Base-by-base conservation (phyloP, 2,888 invertebrate genomes). In the Caenorhabditis imperialis region DNA sequence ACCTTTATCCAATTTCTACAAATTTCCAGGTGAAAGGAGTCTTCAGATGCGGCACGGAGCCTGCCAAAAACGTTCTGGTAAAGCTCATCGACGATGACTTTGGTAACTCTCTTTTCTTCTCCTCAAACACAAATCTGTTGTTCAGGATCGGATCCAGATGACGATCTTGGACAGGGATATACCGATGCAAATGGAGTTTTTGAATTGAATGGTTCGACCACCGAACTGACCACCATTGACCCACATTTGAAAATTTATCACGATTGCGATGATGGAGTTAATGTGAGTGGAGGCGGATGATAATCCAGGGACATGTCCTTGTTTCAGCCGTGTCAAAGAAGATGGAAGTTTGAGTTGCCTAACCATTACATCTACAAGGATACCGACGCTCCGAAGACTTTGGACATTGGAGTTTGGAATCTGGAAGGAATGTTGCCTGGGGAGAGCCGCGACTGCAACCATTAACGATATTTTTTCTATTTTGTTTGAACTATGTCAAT, bases 311-410 rank as follows among this genome's bases (percentile, higher is more conserved):
- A 23, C 6, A 20, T 33, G 27, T 16, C 30, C n/a, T 40, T 27
- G 10, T 76, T 84, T 55, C 50, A 85, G 85, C 87, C 86, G 3
- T 87, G 87, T 58, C 86, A 88, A 57, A 81, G 88, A 23, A 79
- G 87, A 7, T 88, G 88, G 88, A 86, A 86, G 71, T 88, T 88
- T 48, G 87, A 86, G 58, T 47, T 88, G 53, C 88, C 88, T n/a
- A 87, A 85, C 63, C 74, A 81, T 23, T 88, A 88, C 78, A 87
- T 88, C 57, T 60, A 71, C 44, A 47, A 51, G 2, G 40, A 60
- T 12, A 12, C 35, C 0, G 58, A 70, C 3, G 20, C 58, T 6
- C 30, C 55, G 16, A 77, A 78, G 27, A 57, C 73, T 18, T 53
- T 88, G 45, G 83, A 88, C 72, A 88, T 88, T 55, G 88, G 88